A percentile compares a stretch with the other conserved stretches of the same genome.
phyloP scores from a whole-genome alignment of 1,140 invertebrate genomes.

The Lasioglossum baleicum region DNA sequence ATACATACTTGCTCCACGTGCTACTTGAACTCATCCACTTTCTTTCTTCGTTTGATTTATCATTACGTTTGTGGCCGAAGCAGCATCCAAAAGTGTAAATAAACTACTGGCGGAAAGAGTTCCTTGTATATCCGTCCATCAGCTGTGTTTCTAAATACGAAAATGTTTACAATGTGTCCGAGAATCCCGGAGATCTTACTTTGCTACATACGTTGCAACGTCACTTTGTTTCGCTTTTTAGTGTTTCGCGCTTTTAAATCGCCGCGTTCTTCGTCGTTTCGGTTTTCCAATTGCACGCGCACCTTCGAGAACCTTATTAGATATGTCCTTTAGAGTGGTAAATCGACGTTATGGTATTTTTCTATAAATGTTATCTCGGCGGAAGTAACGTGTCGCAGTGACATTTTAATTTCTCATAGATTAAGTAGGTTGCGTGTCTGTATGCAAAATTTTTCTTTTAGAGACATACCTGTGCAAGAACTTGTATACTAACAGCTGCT shows the following conservation, averaged over 20 bases:
- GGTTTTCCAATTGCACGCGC: not conserved
- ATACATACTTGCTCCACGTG: conserved; percentile 28
- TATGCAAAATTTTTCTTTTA: too few species aligned
- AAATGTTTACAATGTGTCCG: not conserved
- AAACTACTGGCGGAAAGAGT: conserved; percentile 16
- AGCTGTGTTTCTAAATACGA: not conserved
- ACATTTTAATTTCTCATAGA: too few species aligned
- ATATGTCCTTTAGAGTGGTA: too few species aligned
- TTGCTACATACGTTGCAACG: too few species aligned
- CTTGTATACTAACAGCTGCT: too few species aligned
- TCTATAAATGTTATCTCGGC: too few species aligned
- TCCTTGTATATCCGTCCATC: not conserved
- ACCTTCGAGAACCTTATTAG: too few species aligned
- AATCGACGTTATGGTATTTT: too few species aligned
- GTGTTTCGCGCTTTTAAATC: not conserved
- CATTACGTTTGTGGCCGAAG: not conserved
- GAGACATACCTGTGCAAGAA: too few species aligned
- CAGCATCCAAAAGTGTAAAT: conserved; percentile 24
- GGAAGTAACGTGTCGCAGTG: too few species aligned
- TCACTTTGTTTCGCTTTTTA: not conserved
- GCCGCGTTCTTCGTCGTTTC: not conserved
- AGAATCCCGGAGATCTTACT: not conserved
- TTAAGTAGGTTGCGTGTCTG: too few species aligned
- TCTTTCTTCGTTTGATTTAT: conserved; percentile 34
- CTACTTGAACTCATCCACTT: conserved; percentile 17